Conservation (phyloP, 1,140 invertebrate genomes). For the Trinorchestia longiramus region DNA sequence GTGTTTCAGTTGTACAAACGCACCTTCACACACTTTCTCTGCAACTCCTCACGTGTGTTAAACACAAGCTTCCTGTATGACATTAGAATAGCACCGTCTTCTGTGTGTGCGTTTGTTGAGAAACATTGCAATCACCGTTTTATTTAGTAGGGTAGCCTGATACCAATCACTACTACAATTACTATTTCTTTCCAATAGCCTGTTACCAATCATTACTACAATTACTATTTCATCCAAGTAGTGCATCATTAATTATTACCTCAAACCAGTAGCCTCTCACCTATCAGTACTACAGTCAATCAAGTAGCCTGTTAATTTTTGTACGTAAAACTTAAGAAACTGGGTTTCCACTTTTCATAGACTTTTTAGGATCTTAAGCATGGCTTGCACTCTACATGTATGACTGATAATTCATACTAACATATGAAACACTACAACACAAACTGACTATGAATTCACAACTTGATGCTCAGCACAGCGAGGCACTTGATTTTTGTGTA, state of each 20-base stretch:
- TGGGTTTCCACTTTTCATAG: background rate
- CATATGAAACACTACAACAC: background rate
- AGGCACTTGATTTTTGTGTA: background rate
- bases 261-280: no score
- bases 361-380: background rate
- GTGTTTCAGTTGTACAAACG: conserved; percentile 14
- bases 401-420: background rate
- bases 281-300: no score
- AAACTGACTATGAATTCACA: background rate
- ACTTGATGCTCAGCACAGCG: background rate
- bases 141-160: no score
- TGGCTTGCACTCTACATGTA: background rate
- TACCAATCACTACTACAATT: no score
- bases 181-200: no score
- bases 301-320: no score
- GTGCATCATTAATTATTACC: background rate
- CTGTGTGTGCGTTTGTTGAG: background rate
- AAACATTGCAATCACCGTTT: background rate
- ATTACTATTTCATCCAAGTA: background rate
- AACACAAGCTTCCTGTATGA: background rate
- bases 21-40: conserved; percentile 36
- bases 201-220: no score
- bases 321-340: background rate
- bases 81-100: background rate
- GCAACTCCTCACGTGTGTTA: background rate